Base-by-base conservation (phyloP, 1,140 invertebrate genomes). In the Centruroides sculpturatus region DNA sequence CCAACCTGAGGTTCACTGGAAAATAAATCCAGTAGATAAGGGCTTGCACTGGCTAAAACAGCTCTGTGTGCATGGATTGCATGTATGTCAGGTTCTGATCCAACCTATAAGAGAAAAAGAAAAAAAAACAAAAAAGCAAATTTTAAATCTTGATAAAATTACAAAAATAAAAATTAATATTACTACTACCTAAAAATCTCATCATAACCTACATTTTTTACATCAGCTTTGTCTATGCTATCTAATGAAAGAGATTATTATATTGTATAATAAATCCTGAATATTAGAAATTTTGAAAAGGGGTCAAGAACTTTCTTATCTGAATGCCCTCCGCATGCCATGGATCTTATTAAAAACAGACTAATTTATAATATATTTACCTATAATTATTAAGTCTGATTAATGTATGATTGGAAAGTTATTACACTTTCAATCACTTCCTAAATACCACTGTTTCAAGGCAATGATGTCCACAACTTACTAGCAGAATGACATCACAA, bases 11-110 rank as follows among this genome's bases (percentile, higher is more conserved):
- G 74, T 67, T 85, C 81, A 12, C 76, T 76, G 12, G 78, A 79
- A 71, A 90, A 88, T 67, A 88, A 74, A 68, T 89, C 84, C 66
- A 89, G 83, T 13, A 92, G 75, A 73, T 85, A 85, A 3, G 84
- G 83, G 60, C 84, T 86, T 35, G 82, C 82, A 62, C 84, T 82
- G 3, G 85, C 86, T 53, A 91, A 72, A 35, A 90, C 84, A 47
- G 82, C 83, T 65, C 83, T 78, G 73, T 89, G 87, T 35, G 83
- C 85, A 63, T 83, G 80, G 47, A 89, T 77, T 74, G 89, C 86
- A 8, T 78, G 78, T 3, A 70, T 71, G 78, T 84, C 51, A 80
- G 65, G 64, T 55, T 59, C 51, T 12, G 57, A 61, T 47, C 61
- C 64, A 57, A 68, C 59, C 66, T 67, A 56, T 11, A n/a, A 51